Base-by-base conservation (phyloP, 2,888 invertebrate species). In the Danaus chrysippus region DNA sequence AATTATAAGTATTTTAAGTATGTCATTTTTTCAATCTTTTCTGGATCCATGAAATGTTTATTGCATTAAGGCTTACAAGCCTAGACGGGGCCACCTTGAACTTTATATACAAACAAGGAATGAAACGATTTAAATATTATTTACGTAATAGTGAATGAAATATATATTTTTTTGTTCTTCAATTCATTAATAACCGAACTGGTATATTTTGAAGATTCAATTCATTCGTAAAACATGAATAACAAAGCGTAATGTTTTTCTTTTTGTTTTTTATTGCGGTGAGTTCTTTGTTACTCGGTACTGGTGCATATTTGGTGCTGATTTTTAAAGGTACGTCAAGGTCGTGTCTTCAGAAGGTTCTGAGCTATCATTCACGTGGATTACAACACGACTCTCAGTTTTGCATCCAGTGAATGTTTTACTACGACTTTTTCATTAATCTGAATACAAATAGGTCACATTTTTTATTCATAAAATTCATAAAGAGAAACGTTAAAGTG, bases 261-360 rank as follows among this genome's bases (percentile, higher is more conserved):
- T 61, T 64, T 59, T 59, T 64, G 61, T 71, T 70, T 66, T 68
- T 69, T 66, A 68, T 64, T 66, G 67, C 65, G 64, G 61, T 66
- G 69, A 66, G 59, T 71, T 73, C 72, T 75, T 74, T 75, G 65
- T 63, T 63, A 58, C 61, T 55, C 69, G 65, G 62, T 63, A 58
- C 61, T 55, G 68, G 65, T 66, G 66, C 67, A 68, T 65, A 68
- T 62, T 67, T 71, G 67, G 71, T 70, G 70, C 68, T 67, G 70
- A 72, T 69, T 66, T 71, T 69, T 71, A 72, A 73, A 76, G 76
- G 76, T 75, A 75, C 64, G 73, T 70, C 82, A 82, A 83, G 82
- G 81, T 75, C 79, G 77, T 61, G 68, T 67, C 70, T 67, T 15
- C 43, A 34, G 54, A 15, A 43, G 52, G 57, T 53, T 46, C 42